Base-by-base conservation (phyloP, 2,113 vertebrate species). In the Alligator sinensis region DNA sequence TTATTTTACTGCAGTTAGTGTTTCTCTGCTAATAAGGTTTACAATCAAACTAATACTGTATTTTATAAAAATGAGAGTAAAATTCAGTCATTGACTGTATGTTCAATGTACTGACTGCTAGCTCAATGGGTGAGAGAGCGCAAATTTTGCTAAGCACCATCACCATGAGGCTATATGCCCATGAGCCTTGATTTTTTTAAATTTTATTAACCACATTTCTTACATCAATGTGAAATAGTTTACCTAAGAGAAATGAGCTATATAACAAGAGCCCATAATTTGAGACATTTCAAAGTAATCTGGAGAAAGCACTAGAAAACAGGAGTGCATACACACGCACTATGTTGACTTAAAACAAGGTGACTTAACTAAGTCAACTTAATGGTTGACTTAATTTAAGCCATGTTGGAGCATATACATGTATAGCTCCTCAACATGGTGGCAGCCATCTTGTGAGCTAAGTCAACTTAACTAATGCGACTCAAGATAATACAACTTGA, bases 11-110 rank as follows among this genome's bases (percentile, higher is more conserved):
- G 85, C 76, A 91, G 55, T 55, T 84, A 55, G 88, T 79, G 77
- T 87, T 77, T 68, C 25, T 90, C 38, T 90, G 18, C 30, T 15
- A 90, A 82, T 75, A 57, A 88, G 76, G 61, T 34, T 1, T 0
- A 86, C 86, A 77, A 58, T 47, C 88, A 64, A 76, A 96, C 38
- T 92, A 82, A 25, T 55, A 85, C 54, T 89, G 64, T 74, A 86
- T 85, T 94, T 93, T 30, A 80, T 70, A 84, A 94, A 93, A 80
- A 87, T 93, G 84, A 94, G 75, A 83, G 87, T 60, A 81, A 91
- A 90, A 84, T 22, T 27, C 66, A 58, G 77, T 61, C 61, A 88
- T 59, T 75, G 38, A 80, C 61, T 58, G 58, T 62, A 9, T 47
- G 30, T 62, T 87, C 34, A 75, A 82, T 87, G 5, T 24, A 60